Base-by-base conservation (phyloP, 2,888 invertebrate genomes). In the Marronus borbonicus region DNA sequence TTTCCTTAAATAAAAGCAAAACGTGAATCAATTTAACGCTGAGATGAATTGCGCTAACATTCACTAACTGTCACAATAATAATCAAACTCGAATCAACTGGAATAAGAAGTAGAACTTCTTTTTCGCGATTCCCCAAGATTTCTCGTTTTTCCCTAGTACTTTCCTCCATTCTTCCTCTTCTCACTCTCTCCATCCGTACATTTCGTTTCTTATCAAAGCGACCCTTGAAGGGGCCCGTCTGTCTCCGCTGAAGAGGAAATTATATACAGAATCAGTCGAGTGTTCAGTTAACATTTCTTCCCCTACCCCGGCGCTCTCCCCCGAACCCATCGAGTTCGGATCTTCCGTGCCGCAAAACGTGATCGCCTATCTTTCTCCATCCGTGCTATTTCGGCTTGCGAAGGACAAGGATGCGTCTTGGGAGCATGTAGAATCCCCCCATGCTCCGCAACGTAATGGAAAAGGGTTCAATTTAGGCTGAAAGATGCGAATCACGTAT, bases 261-360 rank as follows among this genome's bases (percentile, higher is more conserved):
- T 74, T 74, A 74, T 60, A 74, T 74, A 74, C 60, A 74, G 60
- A 74, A 58, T 60, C 72, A 74, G 60, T 74, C 72, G 60, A 74
- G 72, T 74, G 72, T 74, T 60, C 72, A n/a, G 44, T 60, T 74
- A 74, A 62, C 58, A 36, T 74, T 62, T 44, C 39, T 74, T 44
- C 44, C 20, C 60, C 20, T 28, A 17, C 14, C 50, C 24, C 50
- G 28, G 24, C 50, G 10, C 24, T 12, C 24, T 20, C 55, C 28
- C 1, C 62, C 62, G 5, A 65, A 62, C 14, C 39, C 65, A 12
- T 28, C 31, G 44, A 44, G 44, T 44, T 44, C 44, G 12, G 44
- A 44, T 39, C 17, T 39, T 39, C 36, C 20, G 36, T 8, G 39
- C 39, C 36, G 17, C 39, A n/a, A 36, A n/a, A 62, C 28, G 24